phyloP scores from a whole-genome alignment of 2,113 vertebrate species.

The Catharus minimus region DNA sequence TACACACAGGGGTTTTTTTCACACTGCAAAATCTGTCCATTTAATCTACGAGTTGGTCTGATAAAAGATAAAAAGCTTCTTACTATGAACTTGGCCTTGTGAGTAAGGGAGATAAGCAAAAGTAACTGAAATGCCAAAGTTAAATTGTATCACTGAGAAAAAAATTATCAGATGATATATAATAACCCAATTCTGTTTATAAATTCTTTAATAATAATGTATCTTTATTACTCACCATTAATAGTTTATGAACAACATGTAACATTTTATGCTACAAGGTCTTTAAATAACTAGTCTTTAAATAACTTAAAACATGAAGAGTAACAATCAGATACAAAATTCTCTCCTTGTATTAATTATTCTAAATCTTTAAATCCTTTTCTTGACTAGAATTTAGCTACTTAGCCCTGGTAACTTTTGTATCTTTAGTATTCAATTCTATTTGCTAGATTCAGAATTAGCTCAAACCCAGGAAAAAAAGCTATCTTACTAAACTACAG shows the following conservation, averaged over 20 bases:
- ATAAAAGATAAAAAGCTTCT: neutral
- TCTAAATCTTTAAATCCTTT: neutral
- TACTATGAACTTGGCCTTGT: neutral
- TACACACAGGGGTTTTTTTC: neutral
- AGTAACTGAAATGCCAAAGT: neutral
- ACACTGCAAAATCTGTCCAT: neutral
- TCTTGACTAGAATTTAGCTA: neutral
- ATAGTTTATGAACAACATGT: neutral
- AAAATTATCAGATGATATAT: neutral
- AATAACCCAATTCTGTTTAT: neutral
- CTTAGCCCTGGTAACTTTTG: neutral
- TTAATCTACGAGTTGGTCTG: neutral
- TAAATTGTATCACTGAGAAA: neutral
- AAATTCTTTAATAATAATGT: neutral
- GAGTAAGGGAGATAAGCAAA: neutral
- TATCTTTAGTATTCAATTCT: neutral
- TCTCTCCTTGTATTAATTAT: neutral
- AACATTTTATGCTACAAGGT: neutral
- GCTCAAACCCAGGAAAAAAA: neutral
- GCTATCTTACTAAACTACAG: neutral
- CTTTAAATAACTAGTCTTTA: neutral
- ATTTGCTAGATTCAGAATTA: neutral
- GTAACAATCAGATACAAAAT: neutral
- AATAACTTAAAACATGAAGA: neutral
- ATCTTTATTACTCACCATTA: neutral